Evolutionary conservation across 2,113 vertebrate genomes (phyloP).

Genomic region (Pteropus alecto): DNA sequence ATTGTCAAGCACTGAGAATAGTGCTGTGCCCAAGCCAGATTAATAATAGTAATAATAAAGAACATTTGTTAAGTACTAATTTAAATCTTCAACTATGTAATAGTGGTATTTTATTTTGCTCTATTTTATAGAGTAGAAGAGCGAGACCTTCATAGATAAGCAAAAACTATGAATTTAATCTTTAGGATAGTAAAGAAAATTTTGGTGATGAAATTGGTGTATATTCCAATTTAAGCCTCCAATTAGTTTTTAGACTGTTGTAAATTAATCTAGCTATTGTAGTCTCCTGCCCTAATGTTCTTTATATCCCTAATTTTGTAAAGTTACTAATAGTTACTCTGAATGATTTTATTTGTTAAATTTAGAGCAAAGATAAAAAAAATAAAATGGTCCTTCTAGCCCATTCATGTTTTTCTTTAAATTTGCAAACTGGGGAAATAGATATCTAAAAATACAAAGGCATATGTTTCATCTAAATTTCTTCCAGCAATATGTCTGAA

Average conservation of each 20-base stretch:
- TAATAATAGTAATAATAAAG: neutral
- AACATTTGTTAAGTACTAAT: neutral
- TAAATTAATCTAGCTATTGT: neutral
- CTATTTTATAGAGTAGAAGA: neutral
- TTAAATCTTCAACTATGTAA: neutral
- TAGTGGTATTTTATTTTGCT: neutral
- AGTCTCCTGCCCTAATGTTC: neutral
- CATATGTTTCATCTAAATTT: conserved; percentile 45
- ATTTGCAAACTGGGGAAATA: conserved; percentile 22
- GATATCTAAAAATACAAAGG: conserved; percentile 45
- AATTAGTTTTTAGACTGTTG: neutral
- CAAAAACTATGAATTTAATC: conserved; percentile 4
- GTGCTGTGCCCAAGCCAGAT: neutral
- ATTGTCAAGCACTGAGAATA: neutral
- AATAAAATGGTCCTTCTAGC: neutral
- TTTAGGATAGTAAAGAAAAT: conserved; percentile 8
- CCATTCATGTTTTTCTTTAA: conserved; percentile 50
- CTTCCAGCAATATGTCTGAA: conserved; percentile 21
- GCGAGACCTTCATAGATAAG: neutral
- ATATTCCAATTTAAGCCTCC: neutral
- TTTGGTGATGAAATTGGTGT: neutral
- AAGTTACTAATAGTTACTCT: conserved; percentile 3
- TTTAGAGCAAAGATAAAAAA: conserved; percentile 40
- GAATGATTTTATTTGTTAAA: conserved; percentile 28
- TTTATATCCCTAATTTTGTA: neutral